A percentile compares a stretch with the other conserved stretches of the same genome.
phyloP scores from a whole-genome alignment of 2,888 invertebrate genomes.

The Himalopsyche tibetana region DNA sequence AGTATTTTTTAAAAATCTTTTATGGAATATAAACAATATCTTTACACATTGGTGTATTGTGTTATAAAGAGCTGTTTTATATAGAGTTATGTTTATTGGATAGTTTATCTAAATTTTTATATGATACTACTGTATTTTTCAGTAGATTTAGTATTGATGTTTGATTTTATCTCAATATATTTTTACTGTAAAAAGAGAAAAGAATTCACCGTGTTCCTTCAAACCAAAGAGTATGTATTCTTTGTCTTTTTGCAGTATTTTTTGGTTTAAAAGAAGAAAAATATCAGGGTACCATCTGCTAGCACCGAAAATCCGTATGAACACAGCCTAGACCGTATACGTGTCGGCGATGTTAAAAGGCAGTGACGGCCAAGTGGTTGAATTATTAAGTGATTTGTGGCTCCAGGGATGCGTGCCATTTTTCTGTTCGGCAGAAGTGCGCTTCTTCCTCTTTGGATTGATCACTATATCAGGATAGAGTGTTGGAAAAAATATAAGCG shows the following conservation, averaged over 20 bases:
- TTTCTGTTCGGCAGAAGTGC: slow-evolving; percentile 10
- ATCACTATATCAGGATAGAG: slow-evolving; percentile 41
- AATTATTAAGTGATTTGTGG: slow-evolving; percentile 62
- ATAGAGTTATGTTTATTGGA: no score
- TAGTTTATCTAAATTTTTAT: no score
- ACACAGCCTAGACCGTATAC: slow-evolving; percentile 43
- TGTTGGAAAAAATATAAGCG: slow-evolving; percentile 26
- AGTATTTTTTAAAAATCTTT: no score
- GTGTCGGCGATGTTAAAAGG: slow-evolving; percentile 52
- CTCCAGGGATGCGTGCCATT: slow-evolving; percentile 36
- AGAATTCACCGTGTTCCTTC: slow-evolving; percentile 50
- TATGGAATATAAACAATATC: no score
- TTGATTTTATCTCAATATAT: slow-evolving; percentile 48
- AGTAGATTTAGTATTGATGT: background rate
- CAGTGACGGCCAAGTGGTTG: slow-evolving; percentile 51
- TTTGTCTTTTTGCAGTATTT: slow-evolving; percentile 53
- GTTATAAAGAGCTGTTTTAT: no score
- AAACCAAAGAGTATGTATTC: slow-evolving; percentile 27
- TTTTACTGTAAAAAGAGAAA: slow-evolving; percentile 52
- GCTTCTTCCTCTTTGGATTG: slow-evolving; percentile 45
- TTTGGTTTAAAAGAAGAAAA: slow-evolving; percentile 47
- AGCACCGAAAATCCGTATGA: slow-evolving; percentile 50
- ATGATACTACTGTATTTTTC: no score
- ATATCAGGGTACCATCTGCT: slow-evolving; percentile 51
- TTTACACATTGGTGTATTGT: no score